phyloP scores from a whole-genome alignment of 2,113 vertebrate species.

The Syngnathus floridae region DNA sequence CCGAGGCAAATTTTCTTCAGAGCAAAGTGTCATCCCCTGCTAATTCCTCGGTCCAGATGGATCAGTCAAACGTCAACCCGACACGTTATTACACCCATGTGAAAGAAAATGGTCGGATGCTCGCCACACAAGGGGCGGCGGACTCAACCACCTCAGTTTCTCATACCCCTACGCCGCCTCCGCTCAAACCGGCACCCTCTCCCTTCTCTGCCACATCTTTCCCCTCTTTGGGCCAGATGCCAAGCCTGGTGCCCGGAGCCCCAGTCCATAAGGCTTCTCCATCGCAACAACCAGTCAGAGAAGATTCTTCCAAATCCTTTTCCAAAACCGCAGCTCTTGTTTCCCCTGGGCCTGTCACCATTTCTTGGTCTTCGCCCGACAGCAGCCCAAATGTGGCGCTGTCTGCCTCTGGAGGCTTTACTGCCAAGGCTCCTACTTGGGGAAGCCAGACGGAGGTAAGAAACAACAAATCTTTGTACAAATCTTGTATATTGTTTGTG shows the following conservation, averaged over 20 bases:
- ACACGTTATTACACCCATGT: constrained; percentile 73
- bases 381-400: constrained; percentile 65
- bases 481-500: neutral
- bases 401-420: constrained; percentile 67
- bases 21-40: constrained; percentile 45
- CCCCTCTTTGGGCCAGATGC: constrained; percentile 79
- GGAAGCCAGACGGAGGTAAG: constrained; percentile 82
- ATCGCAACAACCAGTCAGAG: constrained; percentile 76
- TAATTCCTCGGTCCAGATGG: constrained; percentile 73
- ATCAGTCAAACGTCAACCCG: constrained; percentile 78
- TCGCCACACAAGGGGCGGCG: constrained; percentile 78
- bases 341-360: constrained; percentile 76
- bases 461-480: constrained; percentile 10
- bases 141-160: constrained; percentile 56
- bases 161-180: constrained; percentile 72
- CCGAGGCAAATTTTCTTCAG: constrained; percentile 46
- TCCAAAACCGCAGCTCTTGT: constrained; percentile 73
- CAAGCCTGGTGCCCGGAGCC: constrained; percentile 71
- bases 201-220: constrained; percentile 76
- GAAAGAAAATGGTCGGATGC: constrained; percentile 90
- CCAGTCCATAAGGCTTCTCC: constrained; percentile 67
- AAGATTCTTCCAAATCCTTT: constrained; percentile 67
- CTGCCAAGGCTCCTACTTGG: constrained; percentile 75
- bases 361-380: constrained; percentile 69
- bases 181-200: constrained; percentile 73